Conservation (phyloP, 2,113 vertebrate genomes). For the Hiodon tergisus region DNA sequence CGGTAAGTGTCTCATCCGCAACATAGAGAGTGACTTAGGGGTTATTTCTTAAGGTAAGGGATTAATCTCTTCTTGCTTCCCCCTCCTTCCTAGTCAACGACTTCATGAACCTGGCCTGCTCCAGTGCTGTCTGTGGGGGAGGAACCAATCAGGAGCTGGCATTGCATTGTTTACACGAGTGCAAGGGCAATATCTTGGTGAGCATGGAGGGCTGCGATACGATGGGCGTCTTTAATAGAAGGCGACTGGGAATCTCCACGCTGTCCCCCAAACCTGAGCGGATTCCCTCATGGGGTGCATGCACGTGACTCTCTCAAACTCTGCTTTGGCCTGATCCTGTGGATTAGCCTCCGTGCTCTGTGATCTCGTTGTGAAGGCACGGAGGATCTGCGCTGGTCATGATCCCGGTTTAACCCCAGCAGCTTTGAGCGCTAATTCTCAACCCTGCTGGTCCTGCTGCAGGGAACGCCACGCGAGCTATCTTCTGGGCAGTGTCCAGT, state of each 20-base stretch:
- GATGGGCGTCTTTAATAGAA: neutral
- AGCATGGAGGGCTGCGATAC: conserved; percentile 49
- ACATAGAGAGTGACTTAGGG: neutral
- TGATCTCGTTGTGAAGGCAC: conserved; percentile 3
- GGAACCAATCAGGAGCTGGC: conserved; percentile 96
- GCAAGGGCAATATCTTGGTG: conserved; percentile 87
- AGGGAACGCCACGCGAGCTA: too few relatives aligned
- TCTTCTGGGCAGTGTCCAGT: neutral
- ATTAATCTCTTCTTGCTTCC: neutral
- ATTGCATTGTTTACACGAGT: conserved; percentile 84
- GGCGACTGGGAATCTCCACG: neutral
- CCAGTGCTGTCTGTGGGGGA: conserved; percentile 83
- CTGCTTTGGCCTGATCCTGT: neutral
- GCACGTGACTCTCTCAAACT: neutral
- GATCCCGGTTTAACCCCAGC: conserved; percentile 10
- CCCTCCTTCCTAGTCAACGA: conserved; percentile 68
- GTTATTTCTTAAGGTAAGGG: neutral
- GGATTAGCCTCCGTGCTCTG: neutral
- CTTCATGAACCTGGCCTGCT: conserved; percentile 89
- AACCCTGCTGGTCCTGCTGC: neutral
- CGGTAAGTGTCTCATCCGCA: conserved; percentile 55
- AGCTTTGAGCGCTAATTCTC: neutral
- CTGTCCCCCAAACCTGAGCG: too few relatives aligned
- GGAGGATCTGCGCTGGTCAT: neutral
- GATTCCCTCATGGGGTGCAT: neutral